phyloP scores from a whole-genome alignment of 1,140 invertebrate species.

The Calliopsis andreniformis region DNA sequence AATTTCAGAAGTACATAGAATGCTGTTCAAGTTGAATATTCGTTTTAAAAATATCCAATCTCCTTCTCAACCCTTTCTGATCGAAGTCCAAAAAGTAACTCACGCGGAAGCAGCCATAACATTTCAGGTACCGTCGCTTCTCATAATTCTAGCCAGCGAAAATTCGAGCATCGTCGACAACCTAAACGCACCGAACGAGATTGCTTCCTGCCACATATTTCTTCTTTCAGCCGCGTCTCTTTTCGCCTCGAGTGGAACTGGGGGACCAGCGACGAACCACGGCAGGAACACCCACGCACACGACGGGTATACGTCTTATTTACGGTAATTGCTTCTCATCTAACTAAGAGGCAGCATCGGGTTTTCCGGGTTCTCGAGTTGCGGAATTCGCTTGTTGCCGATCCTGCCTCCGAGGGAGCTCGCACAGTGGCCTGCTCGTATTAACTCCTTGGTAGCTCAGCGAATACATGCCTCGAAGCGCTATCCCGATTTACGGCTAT shows the following conservation, averaged over 20 bases:
- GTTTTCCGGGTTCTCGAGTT: constrained; percentile 40
- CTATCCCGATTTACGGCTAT: constrained; percentile 53
- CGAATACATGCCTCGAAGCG: constrained; percentile 18
- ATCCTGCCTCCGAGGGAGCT: background rate
- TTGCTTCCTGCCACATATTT: background rate
- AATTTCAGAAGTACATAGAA: too few relatives aligned
- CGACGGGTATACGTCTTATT: constrained; percentile 53
- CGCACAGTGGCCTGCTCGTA: constrained; percentile 15
- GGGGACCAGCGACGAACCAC: background rate
- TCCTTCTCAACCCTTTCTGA: too few relatives aligned
- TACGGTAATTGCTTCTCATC: constrained; percentile 57
- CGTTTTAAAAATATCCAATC: too few relatives aligned
- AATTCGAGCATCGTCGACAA: background rate
- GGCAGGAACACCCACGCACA: constrained; percentile 30
- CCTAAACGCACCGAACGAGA: background rate
- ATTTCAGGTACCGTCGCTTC: background rate
- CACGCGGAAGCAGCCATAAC: background rate
- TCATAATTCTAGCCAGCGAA: constrained; percentile 12
- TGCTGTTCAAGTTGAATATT: too few relatives aligned
- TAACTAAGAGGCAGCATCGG: constrained; percentile 42
- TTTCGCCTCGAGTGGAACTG: background rate
- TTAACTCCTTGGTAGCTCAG: constrained; percentile 57
- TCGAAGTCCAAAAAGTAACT: too few relatives aligned
- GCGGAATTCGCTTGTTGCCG: constrained; percentile 38
- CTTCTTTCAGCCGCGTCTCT: constrained; percentile 1